Conservation (phyloP, 2,797 vertebrate genomes). For the Lithobates sylvaticus region DNA sequence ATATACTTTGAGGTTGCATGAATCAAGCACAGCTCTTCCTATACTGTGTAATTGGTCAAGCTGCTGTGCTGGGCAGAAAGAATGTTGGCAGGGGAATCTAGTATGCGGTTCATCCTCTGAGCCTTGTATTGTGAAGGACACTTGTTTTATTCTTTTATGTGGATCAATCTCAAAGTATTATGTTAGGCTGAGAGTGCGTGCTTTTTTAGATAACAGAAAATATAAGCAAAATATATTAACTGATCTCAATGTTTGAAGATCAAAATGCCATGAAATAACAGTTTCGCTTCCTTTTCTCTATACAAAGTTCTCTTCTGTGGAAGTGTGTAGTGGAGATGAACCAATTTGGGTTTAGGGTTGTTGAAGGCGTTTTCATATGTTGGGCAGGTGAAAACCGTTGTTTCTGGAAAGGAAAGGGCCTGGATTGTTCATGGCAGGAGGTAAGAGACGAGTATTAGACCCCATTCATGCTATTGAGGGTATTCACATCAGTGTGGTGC, state of each 20-base stretch:
- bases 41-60: conserved; percentile 37
- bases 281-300: background rate
- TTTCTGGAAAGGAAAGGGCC: background rate
- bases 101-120: conserved; percentile 12
- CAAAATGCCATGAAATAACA: conserved; percentile 20
- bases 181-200: conserved; percentile 20
- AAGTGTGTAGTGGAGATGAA: background rate
- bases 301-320: background rate
- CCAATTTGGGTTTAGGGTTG: background rate
- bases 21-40: conserved; percentile 60
- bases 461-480: background rate
- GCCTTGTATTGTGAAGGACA: conserved; percentile 30
- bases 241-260: conserved; percentile 11
- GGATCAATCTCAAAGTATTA: conserved; percentile 30
- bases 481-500: background rate
- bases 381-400: background rate
- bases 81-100: conserved; percentile 3
- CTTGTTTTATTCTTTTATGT: conserved; percentile 37
- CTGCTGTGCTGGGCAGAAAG: conserved; percentile 20
- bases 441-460: background rate
- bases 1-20: conserved; percentile 82
- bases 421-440: background rate
- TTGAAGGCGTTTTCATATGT: background rate
- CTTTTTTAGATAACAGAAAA: background rate
- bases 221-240: background rate